Conservation (phyloP, 2,888 invertebrate genomes). For the Coronaproctus castanopsis region DNA sequence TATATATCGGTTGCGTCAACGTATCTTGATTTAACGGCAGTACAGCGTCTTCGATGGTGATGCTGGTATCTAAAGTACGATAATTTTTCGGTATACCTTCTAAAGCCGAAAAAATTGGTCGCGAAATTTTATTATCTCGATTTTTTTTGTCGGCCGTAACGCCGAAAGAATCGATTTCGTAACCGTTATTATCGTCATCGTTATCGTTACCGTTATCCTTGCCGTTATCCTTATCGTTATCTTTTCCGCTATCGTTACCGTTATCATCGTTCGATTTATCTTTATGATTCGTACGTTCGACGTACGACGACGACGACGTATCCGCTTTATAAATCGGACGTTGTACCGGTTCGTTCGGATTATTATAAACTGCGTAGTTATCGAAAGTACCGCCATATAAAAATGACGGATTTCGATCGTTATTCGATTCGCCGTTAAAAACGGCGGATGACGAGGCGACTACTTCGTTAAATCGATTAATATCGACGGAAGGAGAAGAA, state of each 20-base stretch:
- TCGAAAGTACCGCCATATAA: too few species aligned
- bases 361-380: constrained; percentile 8
- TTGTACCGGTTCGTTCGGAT: constrained; percentile 9
- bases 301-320: background rate
- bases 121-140: background rate
- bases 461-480: background rate
- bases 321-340: constrained; percentile 9
- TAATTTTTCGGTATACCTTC: constrained; percentile 16
- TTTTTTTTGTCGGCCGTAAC: background rate
- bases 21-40: constrained; percentile 11
- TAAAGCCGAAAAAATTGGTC: constrained; percentile 16
- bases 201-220: constrained; percentile 5
- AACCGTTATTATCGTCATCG: constrained; percentile 5
- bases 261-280: background rate
- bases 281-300: constrained; percentile 9
- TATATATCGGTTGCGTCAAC: constrained; percentile 8
- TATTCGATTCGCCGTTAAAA: too few species aligned
- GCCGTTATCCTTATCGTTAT: constrained; percentile 2
- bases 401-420: background rate
- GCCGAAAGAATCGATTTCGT: constrained; percentile 9
- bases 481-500: background rate
- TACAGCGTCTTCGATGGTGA: constrained; percentile 8
- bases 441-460: too few species aligned
- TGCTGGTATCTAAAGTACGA: constrained; percentile 10
- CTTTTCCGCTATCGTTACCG: constrained; percentile 4